These are phyloP conservation scores for Balanococcus diminutus DNA, from an alignment of 2,888 invertebrate species.

Conservation along the genomic window DNA sequence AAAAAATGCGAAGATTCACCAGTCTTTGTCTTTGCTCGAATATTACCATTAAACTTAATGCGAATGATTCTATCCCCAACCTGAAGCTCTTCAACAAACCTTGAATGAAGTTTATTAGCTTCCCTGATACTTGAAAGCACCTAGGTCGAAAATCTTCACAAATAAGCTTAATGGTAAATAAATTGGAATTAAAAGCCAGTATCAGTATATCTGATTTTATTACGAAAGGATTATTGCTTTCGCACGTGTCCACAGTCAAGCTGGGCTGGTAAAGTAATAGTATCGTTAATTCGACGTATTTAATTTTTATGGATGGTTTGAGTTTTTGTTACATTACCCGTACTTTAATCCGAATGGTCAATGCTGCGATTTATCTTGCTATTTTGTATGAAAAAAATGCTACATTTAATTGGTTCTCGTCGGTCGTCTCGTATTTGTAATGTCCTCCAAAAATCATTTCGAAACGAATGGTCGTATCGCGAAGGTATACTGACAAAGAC, in stretches of 20 bases:
- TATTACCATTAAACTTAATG: too few species aligned
- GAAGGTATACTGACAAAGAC: background rate
- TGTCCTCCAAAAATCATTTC: background rate
- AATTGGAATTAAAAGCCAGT: background rate
- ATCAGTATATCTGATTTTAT: too few species aligned
- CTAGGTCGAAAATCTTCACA: background rate
- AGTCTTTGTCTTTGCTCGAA: too few species aligned
- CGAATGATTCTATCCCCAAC: background rate
- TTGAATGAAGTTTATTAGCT: background rate
- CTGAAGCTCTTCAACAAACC: background rate
- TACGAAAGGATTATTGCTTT: background rate
- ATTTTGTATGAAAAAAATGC: background rate
- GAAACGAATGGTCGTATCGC: background rate
- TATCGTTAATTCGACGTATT: background rate
- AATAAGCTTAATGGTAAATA: background rate
- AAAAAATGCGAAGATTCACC: too few species aligned
- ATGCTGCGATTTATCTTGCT: background rate
- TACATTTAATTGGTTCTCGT: background rate
- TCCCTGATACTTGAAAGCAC: background rate
- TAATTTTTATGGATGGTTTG: background rate
- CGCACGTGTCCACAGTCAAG: background rate
- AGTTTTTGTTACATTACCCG: background rate
- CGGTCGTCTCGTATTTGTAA: background rate
- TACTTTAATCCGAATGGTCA: background rate
- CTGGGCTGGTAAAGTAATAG: background rate